A percentile compares a stretch with the other conserved stretches of the same genome.
These are phyloP conservation scores for Mycalesis mineus DNA, from an alignment of 2,888 invertebrate species.

Conservation along the genomic window DNA sequence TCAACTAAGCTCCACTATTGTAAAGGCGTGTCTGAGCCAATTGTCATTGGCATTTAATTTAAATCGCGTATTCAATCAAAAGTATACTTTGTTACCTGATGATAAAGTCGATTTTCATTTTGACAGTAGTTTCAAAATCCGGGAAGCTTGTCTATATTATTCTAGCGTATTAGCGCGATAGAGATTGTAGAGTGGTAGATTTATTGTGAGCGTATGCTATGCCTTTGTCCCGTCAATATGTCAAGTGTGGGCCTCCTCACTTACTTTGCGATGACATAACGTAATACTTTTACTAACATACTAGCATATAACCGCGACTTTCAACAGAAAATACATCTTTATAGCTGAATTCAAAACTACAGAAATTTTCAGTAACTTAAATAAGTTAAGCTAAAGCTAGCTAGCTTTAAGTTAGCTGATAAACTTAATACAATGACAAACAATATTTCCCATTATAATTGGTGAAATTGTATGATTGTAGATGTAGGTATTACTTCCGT, in stretches of 20 bases:
- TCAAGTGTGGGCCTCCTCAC: constrained; percentile 53
- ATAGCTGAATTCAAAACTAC: no score
- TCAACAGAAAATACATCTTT: no score
- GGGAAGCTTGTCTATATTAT: constrained; percentile 48
- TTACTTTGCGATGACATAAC: constrained; percentile 55
- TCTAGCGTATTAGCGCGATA: constrained; percentile 36
- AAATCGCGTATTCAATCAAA: constrained; percentile 8
- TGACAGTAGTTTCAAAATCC: constrained; percentile 15
- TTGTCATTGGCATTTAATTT: constrained; percentile 31
- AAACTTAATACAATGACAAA: no score
- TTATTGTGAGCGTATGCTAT: constrained; percentile 56
- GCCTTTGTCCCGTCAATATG: constrained; percentile 76
- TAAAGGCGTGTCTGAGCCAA: constrained; percentile 26
- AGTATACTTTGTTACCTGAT: background rate
- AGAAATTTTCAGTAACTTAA: no score
- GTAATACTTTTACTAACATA: constrained; percentile 42
- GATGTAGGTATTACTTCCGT: no score
- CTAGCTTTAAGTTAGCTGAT: no score
- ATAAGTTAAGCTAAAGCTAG: no score
- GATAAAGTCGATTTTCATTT: background rate
- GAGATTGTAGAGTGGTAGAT: constrained; percentile 50
- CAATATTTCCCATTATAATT: no score
- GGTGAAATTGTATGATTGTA: no score
- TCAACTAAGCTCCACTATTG: constrained; percentile 30
- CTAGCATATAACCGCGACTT: background rate